phyloP scores from a whole-genome alignment of 1,140 invertebrate species.

The Bombus sibiricus region DNA sequence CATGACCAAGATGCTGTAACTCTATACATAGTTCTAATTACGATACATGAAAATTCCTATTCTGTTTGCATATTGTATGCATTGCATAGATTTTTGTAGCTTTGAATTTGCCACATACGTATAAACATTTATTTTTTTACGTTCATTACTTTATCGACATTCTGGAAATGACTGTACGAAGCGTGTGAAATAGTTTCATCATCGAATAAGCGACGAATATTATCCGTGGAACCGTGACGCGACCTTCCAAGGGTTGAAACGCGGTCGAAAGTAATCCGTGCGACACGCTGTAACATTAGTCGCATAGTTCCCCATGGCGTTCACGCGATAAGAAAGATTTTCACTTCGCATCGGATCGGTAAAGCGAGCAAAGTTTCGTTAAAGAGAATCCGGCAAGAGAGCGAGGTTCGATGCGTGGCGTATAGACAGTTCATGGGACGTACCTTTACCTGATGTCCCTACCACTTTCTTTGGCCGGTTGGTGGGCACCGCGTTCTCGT shows the following conservation, averaged over 20 bases:
- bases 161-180: no score
- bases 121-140: no score
- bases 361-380: conserved; percentile 44
- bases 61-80: not conserved
- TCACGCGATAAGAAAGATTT: not conserved
- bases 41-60: not conserved
- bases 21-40: not conserved
- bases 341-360: not conserved
- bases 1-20: not conserved
- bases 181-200: not conserved
- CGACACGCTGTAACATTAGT: not conserved
- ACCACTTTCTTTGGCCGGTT: conserved; percentile 47
- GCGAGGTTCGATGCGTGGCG: not conserved
- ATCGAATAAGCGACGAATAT: not conserved
- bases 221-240: not conserved
- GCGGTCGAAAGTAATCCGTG: not conserved
- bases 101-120: no score
- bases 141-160: no score
- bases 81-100: no score
- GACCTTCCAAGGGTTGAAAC: not conserved
- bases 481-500: conserved; percentile 45
- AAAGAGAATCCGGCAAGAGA: conserved; percentile 50
- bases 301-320: not conserved
- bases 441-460: conserved; percentile 43
- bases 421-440: conserved; percentile 15